These are phyloP conservation scores for Dryocosmus kuriphilus DNA, from an alignment of 2,888 invertebrate species.

Conservation along the genomic window DNA sequence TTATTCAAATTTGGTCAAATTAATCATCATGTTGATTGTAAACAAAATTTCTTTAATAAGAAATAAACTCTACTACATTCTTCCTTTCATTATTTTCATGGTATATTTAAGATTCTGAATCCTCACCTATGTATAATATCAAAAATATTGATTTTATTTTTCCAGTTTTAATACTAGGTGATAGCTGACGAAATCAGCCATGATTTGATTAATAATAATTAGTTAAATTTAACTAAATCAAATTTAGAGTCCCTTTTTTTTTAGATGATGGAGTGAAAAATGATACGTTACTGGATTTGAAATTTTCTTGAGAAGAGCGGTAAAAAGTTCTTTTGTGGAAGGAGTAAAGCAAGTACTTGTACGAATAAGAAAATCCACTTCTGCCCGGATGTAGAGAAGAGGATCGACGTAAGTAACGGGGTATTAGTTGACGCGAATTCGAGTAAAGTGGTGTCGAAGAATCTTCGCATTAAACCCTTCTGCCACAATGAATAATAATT, in stretches of 20 bases:
- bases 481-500: slow-evolving; percentile 10
- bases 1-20: too few relatives aligned
- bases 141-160: too few relatives aligned
- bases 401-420: slow-evolving; percentile 39
- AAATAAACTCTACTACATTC: too few relatives aligned
- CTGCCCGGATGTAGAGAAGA: slow-evolving; percentile 44
- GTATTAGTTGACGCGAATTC: slow-evolving; percentile 27
- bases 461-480: slow-evolving; percentile 24
- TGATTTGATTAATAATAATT: too few relatives aligned
- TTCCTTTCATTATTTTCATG: too few relatives aligned
- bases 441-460: slow-evolving; percentile 21
- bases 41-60: too few relatives aligned
- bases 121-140: too few relatives aligned
- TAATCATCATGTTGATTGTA: too few relatives aligned
- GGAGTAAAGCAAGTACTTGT: slow-evolving; percentile 41
- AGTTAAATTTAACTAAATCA: too few relatives aligned
- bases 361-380: slow-evolving; percentile 53
- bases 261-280: background rate
- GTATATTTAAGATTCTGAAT: too few relatives aligned
- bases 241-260: background rate
- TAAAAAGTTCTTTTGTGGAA: background rate
- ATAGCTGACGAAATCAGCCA: too few relatives aligned
- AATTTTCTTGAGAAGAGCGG: background rate
- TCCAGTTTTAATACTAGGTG: too few relatives aligned
- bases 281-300: background rate